Evolutionary conservation across 2,888 invertebrate species (phyloP).

Genomic region (Azorinus chamasolen): DNA sequence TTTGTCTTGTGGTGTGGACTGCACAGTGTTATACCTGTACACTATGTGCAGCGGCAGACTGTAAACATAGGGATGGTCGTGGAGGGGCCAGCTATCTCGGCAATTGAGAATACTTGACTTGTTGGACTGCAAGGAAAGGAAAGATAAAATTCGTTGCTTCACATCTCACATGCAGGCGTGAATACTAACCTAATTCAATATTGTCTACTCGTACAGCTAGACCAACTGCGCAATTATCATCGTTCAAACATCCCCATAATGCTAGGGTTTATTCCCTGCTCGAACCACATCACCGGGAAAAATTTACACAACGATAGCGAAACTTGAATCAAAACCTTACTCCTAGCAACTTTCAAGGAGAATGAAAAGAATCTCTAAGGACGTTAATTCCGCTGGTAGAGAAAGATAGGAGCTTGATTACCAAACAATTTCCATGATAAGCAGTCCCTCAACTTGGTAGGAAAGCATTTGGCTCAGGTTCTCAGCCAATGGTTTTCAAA

Average conservation of each 20-base stretch:
- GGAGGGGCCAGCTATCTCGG: no score
- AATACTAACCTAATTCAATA: slow-evolving; percentile 24
- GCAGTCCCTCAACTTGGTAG: slow-evolving; percentile 51
- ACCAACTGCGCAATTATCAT: slow-evolving; percentile 44
- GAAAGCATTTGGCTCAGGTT: slow-evolving; percentile 60
- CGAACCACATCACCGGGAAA: slow-evolving; percentile 34
- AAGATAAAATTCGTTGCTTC: slow-evolving; percentile 22
- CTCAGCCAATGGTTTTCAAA: slow-evolving; percentile 51
- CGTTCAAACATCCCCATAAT: slow-evolving; percentile 61
- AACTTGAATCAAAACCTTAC: slow-evolving; percentile 38
- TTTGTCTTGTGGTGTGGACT: no score
- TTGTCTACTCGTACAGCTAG: slow-evolving; percentile 7
- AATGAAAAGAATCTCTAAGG: slow-evolving; percentile 61
- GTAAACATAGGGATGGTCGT: no score
- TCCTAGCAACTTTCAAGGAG: slow-evolving; percentile 60
- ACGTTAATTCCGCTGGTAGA: slow-evolving; percentile 58
- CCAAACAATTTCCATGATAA: slow-evolving; percentile 60
- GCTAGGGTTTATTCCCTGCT: slow-evolving; percentile 37
- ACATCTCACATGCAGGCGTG: slow-evolving; percentile 21
- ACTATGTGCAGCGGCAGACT: no score
- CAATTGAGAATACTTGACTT: no score
- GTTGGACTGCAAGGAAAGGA: background rate
- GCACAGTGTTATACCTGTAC: no score
- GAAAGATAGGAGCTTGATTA: slow-evolving; percentile 60
- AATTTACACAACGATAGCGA: slow-evolving; percentile 62